Base-by-base conservation (phyloP, 2,113 vertebrate species). In the Corythoichthys intestinalis region DNA sequence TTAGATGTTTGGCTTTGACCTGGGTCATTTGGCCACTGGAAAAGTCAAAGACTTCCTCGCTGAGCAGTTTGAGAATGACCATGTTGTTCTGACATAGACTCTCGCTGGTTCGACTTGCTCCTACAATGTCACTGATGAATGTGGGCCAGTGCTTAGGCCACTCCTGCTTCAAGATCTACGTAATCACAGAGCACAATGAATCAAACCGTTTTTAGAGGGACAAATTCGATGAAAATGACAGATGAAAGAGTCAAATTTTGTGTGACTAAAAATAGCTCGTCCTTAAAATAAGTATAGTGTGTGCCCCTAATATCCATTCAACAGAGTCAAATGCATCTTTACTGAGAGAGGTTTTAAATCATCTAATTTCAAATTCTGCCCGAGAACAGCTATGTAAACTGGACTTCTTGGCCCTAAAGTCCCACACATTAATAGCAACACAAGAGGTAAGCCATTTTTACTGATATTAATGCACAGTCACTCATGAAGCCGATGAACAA, bases 121-220 rank as follows among this genome's bases (percentile, higher is more conserved):
- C 97, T 57, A 99, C 97, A 34, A 99, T 99, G 80, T 99, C 97
- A 0, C 97, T 98, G 87, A 99, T 99, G 70, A 99, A 99, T 7
- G 96, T 97, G 8, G 97, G 97, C 97, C 97, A 99, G 87, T 99
- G 97, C 81, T 99, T 99, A 0, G 97, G 97, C 97, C 97, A 99
- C 85, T 99, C 97, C 85, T 98, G 97, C 79, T 99, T 99, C 73
- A 99, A 85, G 85, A 99, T 99, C 97, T 99, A 83, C 38, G 54
- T 20, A 3, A 34, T 20, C 14, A 12, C 1, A 6, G 44, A 59
- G 34, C 66, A 28, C 73, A 14, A 59, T 34, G 41, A 50, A 14
- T 47, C 34, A 52, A 20, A 47, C 41, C 35, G 38, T 53, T 69
- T 38, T 37, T 35, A 59, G 66, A 7, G 53, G 44, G 4, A 6